Base-by-base conservation (phyloP, 2,113 vertebrate genomes). In the Nothobranchius furzeri region DNA sequence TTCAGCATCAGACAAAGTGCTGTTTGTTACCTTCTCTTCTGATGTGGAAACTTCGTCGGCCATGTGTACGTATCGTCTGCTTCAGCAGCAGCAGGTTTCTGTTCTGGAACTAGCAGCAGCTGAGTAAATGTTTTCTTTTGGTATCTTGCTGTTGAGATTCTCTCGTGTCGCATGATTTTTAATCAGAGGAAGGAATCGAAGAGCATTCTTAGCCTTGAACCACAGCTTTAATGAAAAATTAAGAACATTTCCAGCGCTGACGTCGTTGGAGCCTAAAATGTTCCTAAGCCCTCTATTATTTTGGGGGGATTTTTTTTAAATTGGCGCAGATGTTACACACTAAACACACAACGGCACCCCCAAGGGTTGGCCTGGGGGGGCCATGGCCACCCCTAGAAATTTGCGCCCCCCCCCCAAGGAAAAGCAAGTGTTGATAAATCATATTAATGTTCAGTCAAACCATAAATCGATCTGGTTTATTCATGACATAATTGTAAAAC, bases 1-100 rank as follows among this genome's bases (percentile, higher is more conserved):
- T 49, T 50, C 51, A 3, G 77, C 88, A 3, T 73, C 70, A 0
- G 88, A 93, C 53, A 83, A 92, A 70, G 93, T 95, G 35, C 93
- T 99, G 24, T 95, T 97, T 43, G 89, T 93, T 0, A 93, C 94
- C 81, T 98, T 96, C 86, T 93, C 92, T 36, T 92, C 92, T 48
- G 94, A 94, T 0, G 89, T 91, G 48, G 93, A 93, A 25, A n/a
- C 70, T 0, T 49, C 12, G 0, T 94, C 96, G 0, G 95, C 96
- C 36, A 87, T 99, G 89, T 99, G 98, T 92, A 85, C 89, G 73
- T 97, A 93, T 84, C 88, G 87, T 0, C 6, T 43, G 36, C 6
- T 40, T 56, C 9, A 30, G 30, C 30, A 30, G 30, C 2, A 3
- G 12, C 20, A 20, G 20, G 20, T 17, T n/a, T 3, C 2, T 36